phyloP scores from a whole-genome alignment of 1,140 invertebrate species.

The Hyposmocoma kahamanoa region DNA sequence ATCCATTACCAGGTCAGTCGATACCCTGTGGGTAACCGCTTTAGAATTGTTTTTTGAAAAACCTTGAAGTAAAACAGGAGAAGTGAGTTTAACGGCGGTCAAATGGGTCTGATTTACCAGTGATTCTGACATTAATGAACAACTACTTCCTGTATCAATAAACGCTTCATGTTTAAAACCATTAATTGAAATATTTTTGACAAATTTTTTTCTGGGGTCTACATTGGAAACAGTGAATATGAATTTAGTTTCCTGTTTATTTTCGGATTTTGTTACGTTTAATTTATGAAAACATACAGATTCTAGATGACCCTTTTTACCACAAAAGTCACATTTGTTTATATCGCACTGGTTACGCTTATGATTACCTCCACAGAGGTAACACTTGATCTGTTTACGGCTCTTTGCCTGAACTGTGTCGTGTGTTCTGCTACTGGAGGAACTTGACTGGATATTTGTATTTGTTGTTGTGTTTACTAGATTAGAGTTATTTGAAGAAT shows the following conservation, averaged over 20 bases:
- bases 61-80: background rate
- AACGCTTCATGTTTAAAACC: background rate
- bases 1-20: background rate
- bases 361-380: background rate
- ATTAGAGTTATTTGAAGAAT: no score
- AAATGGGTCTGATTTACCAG: background rate
- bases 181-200: background rate
- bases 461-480: no score
- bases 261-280: background rate
- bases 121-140: background rate
- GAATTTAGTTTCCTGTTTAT: slow-evolving; percentile 1
- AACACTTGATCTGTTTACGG: background rate
- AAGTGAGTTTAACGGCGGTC: background rate
- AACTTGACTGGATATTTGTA: background rate
- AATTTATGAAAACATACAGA: background rate
- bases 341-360: background rate
- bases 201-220: background rate
- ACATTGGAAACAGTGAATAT: background rate
- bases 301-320: background rate
- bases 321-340: background rate
- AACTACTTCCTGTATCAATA: slow-evolving; percentile 9
- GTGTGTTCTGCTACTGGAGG: background rate
- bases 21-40: background rate
- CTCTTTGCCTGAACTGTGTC: no score
- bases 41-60: background rate